Conservation (phyloP, 2,888 invertebrate genomes). For the Drosophila anomelani region DNA sequence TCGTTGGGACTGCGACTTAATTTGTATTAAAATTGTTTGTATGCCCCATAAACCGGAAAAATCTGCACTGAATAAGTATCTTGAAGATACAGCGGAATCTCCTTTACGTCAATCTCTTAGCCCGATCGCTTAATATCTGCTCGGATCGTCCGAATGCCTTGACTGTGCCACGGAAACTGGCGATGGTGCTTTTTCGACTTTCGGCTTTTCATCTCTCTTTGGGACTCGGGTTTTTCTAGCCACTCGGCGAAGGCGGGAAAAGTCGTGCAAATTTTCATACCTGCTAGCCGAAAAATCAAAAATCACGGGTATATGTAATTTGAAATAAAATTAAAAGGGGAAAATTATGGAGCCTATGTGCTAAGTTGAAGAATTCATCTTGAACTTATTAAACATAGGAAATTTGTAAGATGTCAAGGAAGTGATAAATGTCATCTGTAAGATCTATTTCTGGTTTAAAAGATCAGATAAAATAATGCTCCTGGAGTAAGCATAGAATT, state of each 20-base stretch:
- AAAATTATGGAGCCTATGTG: neutral
- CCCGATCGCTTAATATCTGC: conserved; percentile 23
- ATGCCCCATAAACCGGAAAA: conserved; percentile 49
- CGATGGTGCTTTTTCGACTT: conserved; percentile 44
- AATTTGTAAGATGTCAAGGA: conserved; percentile 8
- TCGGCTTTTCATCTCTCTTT: conserved; percentile 28
- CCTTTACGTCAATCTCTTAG: conserved; percentile 53
- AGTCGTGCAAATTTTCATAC: conserved; percentile 43
- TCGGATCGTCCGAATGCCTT: conserved; percentile 68
- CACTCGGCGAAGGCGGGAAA: conserved; percentile 32
- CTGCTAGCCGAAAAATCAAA: conserved; percentile 16
- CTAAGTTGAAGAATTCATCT: conserved; percentile 3
- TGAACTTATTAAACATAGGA: neutral
- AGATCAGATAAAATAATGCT: neutral
- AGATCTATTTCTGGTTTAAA: neutral
- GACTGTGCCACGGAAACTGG: conserved; percentile 75
- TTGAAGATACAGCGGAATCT: conserved; percentile 48
- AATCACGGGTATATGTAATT: conserved; percentile 28
- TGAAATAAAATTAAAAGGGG: neutral
- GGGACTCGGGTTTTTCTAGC: conserved; percentile 40
- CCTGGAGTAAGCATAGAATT: neutral
- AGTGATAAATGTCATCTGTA: neutral
- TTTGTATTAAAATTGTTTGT: conserved; percentile 21
- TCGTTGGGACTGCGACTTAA: conserved; percentile 16
- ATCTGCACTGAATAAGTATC: conserved; percentile 50